phyloP scores from a whole-genome alignment of 2,113 vertebrate species.

The Periophthalmodon schlosseri region DNA sequence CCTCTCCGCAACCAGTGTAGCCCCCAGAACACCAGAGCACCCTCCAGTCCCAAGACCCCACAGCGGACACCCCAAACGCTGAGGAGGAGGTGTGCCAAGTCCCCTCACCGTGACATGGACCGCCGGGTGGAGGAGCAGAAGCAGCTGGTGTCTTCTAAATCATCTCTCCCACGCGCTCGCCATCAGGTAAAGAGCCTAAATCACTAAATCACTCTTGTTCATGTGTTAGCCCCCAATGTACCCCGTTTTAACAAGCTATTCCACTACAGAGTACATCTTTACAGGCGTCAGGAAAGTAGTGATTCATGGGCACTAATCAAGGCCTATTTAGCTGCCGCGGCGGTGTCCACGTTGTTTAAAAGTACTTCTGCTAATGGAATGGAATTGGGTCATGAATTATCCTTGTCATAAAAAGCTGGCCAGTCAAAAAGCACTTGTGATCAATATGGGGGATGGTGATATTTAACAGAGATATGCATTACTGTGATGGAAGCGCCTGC shows the following conservation, averaged over 20 bases:
- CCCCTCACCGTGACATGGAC: constrained; percentile 81
- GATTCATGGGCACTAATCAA: constrained; percentile 56
- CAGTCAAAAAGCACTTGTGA: constrained; percentile 68
- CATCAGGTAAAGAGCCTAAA: constrained; percentile 81
- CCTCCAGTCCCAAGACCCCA: constrained; percentile 68
- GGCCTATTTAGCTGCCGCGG: constrained; percentile 52
- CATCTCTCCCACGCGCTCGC: constrained; percentile 83
- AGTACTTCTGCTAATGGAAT: constrained; percentile 74
- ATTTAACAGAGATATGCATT: constrained; percentile 75
- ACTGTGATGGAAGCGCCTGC: constrained; percentile 50
- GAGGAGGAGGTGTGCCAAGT: constrained; percentile 79
- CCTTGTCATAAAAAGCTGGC: constrained; percentile 59
- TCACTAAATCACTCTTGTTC: constrained; percentile 27
- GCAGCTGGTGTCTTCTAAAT: constrained; percentile 80
- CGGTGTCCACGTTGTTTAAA: constrained; percentile 47
- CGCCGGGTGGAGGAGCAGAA: constrained; percentile 89
- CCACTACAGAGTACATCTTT: constrained; percentile 44
- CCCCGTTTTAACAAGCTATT: constrained; percentile 49
- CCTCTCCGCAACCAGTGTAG: constrained; percentile 51
- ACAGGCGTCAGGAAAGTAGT: constrained; percentile 53
- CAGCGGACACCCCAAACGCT: constrained; percentile 73
- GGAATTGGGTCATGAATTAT: constrained; percentile 71
- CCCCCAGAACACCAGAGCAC: constrained; percentile 49
- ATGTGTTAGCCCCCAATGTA: constrained; percentile 10
- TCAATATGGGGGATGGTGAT: constrained; percentile 65